Conservation (phyloP, 2,797 vertebrate genomes). For the Delichon dasypus region DNA sequence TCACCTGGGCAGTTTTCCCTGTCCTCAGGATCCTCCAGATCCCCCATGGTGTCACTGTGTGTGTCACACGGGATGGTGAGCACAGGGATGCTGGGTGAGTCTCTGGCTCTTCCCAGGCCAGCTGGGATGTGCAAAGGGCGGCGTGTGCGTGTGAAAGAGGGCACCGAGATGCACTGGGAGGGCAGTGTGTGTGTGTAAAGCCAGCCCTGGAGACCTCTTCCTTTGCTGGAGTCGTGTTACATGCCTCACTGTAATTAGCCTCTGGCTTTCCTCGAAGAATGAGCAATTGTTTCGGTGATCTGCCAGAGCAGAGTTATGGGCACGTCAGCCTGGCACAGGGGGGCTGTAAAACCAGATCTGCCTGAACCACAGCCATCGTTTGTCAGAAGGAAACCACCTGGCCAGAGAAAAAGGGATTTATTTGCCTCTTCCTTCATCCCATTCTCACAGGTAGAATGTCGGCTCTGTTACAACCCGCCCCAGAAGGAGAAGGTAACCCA, state of each 20-base stretch:
- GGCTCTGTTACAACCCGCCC: background rate
- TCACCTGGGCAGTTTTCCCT: background rate
- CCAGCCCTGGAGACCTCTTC: background rate
- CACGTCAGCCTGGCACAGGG: slow-evolving; percentile 39
- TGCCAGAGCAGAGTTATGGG: slow-evolving; percentile 28
- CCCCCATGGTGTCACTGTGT: background rate
- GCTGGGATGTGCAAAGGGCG: background rate
- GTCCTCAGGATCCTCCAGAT: background rate
- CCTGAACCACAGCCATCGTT: background rate
- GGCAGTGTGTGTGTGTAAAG: background rate
- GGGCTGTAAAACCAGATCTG: slow-evolving; percentile 49
- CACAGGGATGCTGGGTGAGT: accelerated
- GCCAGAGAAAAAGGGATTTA: background rate
- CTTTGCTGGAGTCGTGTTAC: background rate
- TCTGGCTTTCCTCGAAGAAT: background rate
- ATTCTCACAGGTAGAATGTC: background rate
- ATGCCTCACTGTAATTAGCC: background rate
- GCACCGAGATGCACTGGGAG: background rate
- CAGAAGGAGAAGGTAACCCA: background rate
- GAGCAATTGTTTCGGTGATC: slow-evolving; percentile 18
- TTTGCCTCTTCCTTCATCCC: background rate
- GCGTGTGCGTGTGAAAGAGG: background rate
- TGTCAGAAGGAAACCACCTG: slow-evolving; percentile 36
- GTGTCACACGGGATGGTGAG: background rate
- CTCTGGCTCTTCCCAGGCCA: background rate